Percentiles rank a stretch among this genome's conserved stretches.
Conservation (phyloP, 2,797 vertebrate genomes). For the Lithobates pipiens region DNA sequence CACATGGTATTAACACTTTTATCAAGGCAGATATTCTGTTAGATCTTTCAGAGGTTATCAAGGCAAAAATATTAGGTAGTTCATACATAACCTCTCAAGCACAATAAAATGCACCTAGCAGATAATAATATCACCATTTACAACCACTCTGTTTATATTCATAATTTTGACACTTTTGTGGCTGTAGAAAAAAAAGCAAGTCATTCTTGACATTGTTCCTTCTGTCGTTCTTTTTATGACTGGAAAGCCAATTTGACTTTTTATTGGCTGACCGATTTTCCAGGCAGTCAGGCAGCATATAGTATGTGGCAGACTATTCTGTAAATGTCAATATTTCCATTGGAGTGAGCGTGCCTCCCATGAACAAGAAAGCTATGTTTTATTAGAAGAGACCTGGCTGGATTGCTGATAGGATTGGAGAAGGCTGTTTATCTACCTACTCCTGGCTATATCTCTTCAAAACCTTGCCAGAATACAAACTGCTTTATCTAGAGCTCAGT, state of each 20-base stretch:
- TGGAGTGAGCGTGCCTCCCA: not conserved
- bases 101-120: conserved; percentile 11
- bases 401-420: conserved; percentile 2
- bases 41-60: not conserved
- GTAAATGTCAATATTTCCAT: conserved; percentile 33
- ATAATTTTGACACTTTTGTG: conserved; percentile 8
- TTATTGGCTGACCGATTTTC: conserved; percentile 18
- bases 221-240: conserved; percentile 1
- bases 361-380: conserved; percentile 3
- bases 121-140: not conserved
- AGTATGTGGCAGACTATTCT: not conserved
- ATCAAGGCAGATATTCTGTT: not conserved
- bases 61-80: not conserved
- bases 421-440: conserved; percentile 8
- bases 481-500: not conserved
- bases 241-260: conserved; percentile 20
- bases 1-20: not conserved
- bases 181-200: not conserved
- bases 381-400: conserved; percentile 2
- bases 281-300: not conserved
- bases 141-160: not conserved
- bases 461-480: not conserved
- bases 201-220: not conserved
- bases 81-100: not conserved
- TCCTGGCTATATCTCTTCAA: not conserved